Percentiles rank a stretch among this genome's conserved stretches.
These are phyloP conservation scores for Blastobasis lacticolella DNA, from an alignment of 2,888 invertebrate species.

Conservation along the genomic window DNA sequence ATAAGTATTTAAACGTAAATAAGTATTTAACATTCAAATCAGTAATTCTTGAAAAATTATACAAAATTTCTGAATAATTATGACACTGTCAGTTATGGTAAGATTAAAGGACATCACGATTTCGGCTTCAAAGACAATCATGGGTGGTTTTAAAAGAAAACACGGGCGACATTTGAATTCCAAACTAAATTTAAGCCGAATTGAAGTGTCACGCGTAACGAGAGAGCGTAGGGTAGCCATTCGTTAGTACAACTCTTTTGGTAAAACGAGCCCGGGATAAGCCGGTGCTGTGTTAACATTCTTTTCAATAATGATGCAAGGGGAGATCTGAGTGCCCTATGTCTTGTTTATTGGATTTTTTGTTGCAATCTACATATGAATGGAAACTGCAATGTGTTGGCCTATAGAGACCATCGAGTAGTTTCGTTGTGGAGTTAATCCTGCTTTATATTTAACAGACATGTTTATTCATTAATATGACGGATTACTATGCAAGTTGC, in stretches of 20 bases:
- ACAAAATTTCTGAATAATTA: too few species aligned
- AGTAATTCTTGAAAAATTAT: too few species aligned
- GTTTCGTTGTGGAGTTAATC: constrained; percentile 31
- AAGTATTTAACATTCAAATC: too few species aligned
- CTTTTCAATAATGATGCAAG: constrained; percentile 69
- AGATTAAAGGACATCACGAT: too few species aligned
- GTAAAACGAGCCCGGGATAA: constrained; percentile 69
- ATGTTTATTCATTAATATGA: constrained; percentile 13
- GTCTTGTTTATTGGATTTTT: constrained; percentile 74
- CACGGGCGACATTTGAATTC: constrained; percentile 29
- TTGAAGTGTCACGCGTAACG: constrained; percentile 67
- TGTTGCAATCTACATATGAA: constrained; percentile 74
- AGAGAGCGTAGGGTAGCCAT: constrained; percentile 54
- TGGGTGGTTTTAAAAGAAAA: too few species aligned
- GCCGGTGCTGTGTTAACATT: constrained; percentile 69
- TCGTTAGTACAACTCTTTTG: constrained; percentile 73
- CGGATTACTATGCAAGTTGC: not conserved
- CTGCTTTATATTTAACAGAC: constrained; percentile 19
- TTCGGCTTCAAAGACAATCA: too few species aligned
- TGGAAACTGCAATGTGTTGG: constrained; percentile 64
- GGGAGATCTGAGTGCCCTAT: constrained; percentile 57
- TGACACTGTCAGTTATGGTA: too few species aligned
- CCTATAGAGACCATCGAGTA: constrained; percentile 44
- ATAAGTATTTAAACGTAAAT: too few species aligned
- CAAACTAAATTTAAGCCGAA: constrained; percentile 58